Base-by-base conservation (phyloP, 2,888 invertebrate genomes). In the Andrena praecox region DNA sequence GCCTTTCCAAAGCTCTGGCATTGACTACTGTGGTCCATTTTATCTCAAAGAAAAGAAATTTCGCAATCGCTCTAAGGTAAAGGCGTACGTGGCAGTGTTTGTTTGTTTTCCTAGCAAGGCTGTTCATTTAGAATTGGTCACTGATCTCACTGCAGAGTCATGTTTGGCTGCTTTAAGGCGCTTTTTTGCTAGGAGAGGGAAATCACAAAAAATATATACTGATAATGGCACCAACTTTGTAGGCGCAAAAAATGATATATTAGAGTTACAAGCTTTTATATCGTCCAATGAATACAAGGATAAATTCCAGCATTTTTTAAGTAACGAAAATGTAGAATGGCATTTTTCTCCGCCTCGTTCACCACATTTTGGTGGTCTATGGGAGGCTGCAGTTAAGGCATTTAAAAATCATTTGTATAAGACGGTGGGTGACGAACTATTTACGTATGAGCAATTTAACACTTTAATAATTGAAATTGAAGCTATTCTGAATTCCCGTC, bases 71-170 rank as follows among this genome's bases (percentile, higher is more conserved):
- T 33, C 33, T 33, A 33, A 33, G 8, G 33, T 33, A 33, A 33
- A 33, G 33, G 33, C 33, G 33, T 33, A 8, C 8, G 33, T 33
- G 33, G 33, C 80, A 0, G 29, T 89, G 77, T 90, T 31, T 89
- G 77, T 90, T 27, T 93, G 93, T 64, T 81, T 72, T 27, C 24
- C 50, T 63, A 52, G 1, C 27, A 31, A 31, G 31, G 31, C 31
- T 31, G 31, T 31, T 31, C 31, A 31, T 31, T 31, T 31, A 31
- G 31, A 4, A 27, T 1, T 0, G 27, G 24, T 2, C 63, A 72
- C 24, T 6, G 31, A 31, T 31, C n/a, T 72, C 0, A 63, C 72
- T 0, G 33, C 68, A 10, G 71, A 71, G 16, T 24, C 62, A 10
- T 72, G 48, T 16, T 12, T 54, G 10, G 54, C 8, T 2, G 59